These are phyloP conservation scores for Ailuropoda melanoleuca DNA, from an alignment of 2,113 vertebrate species.

Conservation along the genomic window DNA sequence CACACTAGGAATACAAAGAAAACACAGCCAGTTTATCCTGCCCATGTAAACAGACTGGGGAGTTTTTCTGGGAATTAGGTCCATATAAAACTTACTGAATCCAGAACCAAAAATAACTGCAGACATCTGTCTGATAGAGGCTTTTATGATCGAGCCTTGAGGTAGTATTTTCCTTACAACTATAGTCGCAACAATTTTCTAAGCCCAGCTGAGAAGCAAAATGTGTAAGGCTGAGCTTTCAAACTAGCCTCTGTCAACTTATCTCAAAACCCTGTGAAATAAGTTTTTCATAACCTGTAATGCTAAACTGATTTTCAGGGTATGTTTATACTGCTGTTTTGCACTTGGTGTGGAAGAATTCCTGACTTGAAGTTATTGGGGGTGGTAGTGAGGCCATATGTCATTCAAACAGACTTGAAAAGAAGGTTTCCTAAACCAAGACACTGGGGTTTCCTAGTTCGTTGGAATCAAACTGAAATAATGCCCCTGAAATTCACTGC, in stretches of 20 bases:
- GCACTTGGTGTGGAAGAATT: neutral
- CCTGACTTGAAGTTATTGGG: neutral
- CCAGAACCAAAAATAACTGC: conserved; percentile 44
- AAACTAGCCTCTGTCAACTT: conserved; percentile 56
- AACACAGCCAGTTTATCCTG: conserved; percentile 51
- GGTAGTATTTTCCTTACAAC: conserved; percentile 62
- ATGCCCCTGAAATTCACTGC: neutral
- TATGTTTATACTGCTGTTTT: conserved; percentile 28
- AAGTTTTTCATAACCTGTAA: conserved; percentile 60
- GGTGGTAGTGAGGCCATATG: neutral
- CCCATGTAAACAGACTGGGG: conserved; percentile 50
- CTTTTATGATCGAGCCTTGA: conserved; percentile 32
- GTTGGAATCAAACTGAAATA: neutral
- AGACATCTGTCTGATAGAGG: conserved; percentile 63
- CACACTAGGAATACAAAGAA: conserved; percentile 63
- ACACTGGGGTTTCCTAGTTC: neutral
- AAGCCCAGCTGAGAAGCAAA: conserved; percentile 56
- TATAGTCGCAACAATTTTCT: conserved; percentile 61
- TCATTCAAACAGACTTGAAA: neutral
- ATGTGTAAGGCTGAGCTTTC: conserved; percentile 56
- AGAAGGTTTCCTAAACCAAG: neutral
- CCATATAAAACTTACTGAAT: conserved; percentile 41
- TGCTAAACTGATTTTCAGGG: conserved; percentile 60
- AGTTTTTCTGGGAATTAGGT: conserved; percentile 43
- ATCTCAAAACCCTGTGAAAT: conserved; percentile 74